Conservation (phyloP, 2,797 vertebrate genomes). For the Sebastolobus altivelis region DNA sequence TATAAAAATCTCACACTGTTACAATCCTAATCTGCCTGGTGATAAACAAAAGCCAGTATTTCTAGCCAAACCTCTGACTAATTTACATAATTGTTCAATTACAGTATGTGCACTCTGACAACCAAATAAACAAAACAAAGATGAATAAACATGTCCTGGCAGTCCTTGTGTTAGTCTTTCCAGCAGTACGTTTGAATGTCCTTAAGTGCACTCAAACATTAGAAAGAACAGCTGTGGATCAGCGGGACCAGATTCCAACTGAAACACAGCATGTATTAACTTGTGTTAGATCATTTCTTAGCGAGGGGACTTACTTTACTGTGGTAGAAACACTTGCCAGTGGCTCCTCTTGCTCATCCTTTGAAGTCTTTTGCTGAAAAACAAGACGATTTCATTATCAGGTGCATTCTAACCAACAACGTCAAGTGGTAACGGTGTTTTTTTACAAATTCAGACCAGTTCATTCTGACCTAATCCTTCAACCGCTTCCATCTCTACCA, state of each 20-base stretch:
- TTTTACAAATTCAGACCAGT: not conserved
- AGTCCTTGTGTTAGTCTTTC: not conserved
- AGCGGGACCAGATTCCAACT: not conserved
- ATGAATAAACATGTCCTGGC: not conserved
- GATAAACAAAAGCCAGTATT: not conserved
- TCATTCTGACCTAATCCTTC: not conserved
- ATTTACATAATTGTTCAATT: not conserved
- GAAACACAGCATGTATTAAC: not conserved
- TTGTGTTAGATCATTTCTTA: not conserved
- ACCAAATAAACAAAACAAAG: not conserved
- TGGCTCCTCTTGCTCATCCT: constrained; percentile 69
- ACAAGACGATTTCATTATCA: not conserved
- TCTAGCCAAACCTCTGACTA: not conserved
- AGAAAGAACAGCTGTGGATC: constrained; percentile 7
- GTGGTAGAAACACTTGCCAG: constrained; percentile 48
- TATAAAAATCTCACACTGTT: no score
- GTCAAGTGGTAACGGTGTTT: not conserved
- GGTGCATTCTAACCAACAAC: not conserved
- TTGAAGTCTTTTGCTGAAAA: constrained; percentile 70
- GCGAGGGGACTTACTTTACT: constrained; percentile 71
- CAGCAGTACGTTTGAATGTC: not conserved
- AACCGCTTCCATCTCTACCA: not conserved
- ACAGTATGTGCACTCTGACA: not conserved
- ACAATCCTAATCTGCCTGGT: not conserved
- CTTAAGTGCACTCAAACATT: not conserved